These are phyloP conservation scores for Sminthurides bifidus DNA, from an alignment of 1,140 invertebrate genomes.

Conservation along the genomic window DNA sequence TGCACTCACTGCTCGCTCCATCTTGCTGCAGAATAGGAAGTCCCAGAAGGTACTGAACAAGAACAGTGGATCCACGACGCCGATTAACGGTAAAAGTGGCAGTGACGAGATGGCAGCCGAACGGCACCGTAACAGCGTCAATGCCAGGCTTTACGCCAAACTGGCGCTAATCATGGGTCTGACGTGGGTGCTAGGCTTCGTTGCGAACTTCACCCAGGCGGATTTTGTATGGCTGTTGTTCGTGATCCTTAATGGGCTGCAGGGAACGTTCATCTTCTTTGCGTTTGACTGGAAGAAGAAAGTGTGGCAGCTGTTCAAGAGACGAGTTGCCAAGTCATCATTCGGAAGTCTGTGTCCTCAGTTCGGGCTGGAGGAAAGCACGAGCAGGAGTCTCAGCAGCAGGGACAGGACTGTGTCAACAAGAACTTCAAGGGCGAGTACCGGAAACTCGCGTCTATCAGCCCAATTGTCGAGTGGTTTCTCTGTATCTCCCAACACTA, in stretches of 20 bases:
- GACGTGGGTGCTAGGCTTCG: conserved; percentile 42
- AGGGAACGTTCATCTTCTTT: conserved; percentile 42
- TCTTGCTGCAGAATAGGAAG: conserved; percentile 30
- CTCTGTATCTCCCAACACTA: no score
- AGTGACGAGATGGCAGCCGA: no score
- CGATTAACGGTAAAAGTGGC: conserved; percentile 13
- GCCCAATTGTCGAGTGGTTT: no score
- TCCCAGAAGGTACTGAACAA: conserved; percentile 24
- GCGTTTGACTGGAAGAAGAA: conserved; percentile 40
- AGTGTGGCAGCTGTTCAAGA: conserved; percentile 32
- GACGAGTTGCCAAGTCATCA: no score
- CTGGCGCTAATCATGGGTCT: conserved; percentile 42
- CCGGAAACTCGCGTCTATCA: no score
- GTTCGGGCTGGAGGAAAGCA: no score
- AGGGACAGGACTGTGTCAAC: no score
- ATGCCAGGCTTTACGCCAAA: conserved; percentile 41
- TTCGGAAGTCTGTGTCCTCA: no score
- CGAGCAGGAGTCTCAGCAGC: no score
- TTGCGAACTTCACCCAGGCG: conserved; percentile 34
- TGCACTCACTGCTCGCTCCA: conserved; percentile 34
- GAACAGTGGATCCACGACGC: no score
- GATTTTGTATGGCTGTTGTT: conserved; percentile 38
- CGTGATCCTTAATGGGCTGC: conserved; percentile 40
- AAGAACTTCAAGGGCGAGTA: no score
- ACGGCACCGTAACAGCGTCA: conserved; percentile 32